Base-by-base conservation (phyloP, 1,140 invertebrate species). In the Dinoponera quadriceps region DNA sequence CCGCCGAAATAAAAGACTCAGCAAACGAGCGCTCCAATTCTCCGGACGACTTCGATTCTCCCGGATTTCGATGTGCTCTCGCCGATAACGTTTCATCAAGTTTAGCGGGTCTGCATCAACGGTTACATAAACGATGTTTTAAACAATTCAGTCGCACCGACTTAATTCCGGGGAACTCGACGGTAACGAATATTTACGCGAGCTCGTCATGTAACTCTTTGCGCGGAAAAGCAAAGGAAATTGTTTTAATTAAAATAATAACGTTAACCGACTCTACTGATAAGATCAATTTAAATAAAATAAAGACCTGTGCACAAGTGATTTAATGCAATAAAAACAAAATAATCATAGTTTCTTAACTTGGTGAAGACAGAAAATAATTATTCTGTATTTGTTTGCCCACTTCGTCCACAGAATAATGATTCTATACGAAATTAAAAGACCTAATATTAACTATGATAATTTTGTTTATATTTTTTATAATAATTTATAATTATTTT, bases 1-100 rank as follows among this genome's bases (percentile, higher is more conserved):
- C 86, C 73, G 60, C 49, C 78, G 72, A 86, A 86, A 85, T 87
- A 90, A 91, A 87, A 74, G 75, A 72, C 25, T 75, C n/a, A 33
- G 11, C n/a, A 29, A 72, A 57, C 33, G 33, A 81, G 25, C 33
- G 20, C 60, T 33, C 44, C 38, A n/a, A n/a, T n/a, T n/a, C n/a
- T n/a, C n/a, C n/a, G n/a, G 33, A 18, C 74, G 33, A 59, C 51
- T 48, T 29, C 65, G 54, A 44, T 44, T 66, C 54, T 54, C 49
- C 59, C 51, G 5, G 14, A 78, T 16, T 51, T 44, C 29, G 44
- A 38, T 55, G 33, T 33, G n/a, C n/a, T 7, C 13, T 38, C 27
- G 11, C 22, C 33, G 51, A 71, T 59, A 25, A 77, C 20, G 20
- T 54, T 66, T 54, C 29, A 48, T 66, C 33, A 66, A 54, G 63